Base-by-base conservation (phyloP, 2,113 vertebrate species). In the Acrocephalus arundinaceus region DNA sequence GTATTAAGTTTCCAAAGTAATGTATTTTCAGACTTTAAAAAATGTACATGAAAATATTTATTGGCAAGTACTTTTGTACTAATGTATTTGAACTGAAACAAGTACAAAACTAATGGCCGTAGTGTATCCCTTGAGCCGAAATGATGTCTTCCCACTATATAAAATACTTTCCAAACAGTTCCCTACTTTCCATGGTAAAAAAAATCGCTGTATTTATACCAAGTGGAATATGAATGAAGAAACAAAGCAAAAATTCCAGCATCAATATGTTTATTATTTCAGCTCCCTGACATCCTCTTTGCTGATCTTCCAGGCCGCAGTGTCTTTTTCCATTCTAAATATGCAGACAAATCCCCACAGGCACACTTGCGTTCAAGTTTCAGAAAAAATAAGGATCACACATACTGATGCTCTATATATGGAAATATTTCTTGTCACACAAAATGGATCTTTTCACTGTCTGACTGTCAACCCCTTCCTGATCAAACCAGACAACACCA, bases 361-460 rank as follows among this genome's bases (percentile, higher is more conserved):
- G 52, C n/a, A 37, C 18, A 63, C 52, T 82, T 87, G 77, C 0
- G 0, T 68, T 95, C 74, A 89, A 74, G 49, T 84, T 91, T 96
- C 65, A 65, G 24, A 68, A 95, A 61, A 52, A 94, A 89, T 78
- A 78, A 89, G 41, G 28, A 96, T 81, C 46, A 41, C n/a, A 59
- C 37, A 61, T 88, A 89, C 75, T 77, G 82, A 71, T 88, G 72
- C 27, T 52, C 49, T 93, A 57, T 85, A 89, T 89, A 91, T 94
- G 89, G 92, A 95, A 97, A 94, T 91, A 93, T 84, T 87, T 79
- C 80, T 78, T 93, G 86, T 89, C 84, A 73, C 39, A 87, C 65
- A 93, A 94, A 97, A 96, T 95, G 72, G 71, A 89, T 95, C 80
- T 95, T 94, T 97, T 92, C 87, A 68, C 62, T 88, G 85, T 74